Evolutionary conservation across 2,797 vertebrate genomes (phyloP), one percentile per base, ranked within the genome.

Genomic region (Gymnocypris eckloni): DNA sequence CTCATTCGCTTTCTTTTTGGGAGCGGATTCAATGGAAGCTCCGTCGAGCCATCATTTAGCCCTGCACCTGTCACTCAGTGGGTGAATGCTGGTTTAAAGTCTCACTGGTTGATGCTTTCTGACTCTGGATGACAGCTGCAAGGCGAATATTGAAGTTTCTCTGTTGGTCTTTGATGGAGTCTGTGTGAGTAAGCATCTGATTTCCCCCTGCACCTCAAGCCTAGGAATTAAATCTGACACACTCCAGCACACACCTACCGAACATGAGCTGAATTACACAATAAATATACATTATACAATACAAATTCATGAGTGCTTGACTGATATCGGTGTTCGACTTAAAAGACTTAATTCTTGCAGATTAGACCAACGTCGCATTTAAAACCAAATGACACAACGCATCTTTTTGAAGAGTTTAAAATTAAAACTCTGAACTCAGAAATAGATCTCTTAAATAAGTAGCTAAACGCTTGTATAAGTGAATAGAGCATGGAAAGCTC

Each of bases 101-200:
- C 81, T 88, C 87, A 85, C 88, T 86, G 85, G 54, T 79, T 87
- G 89, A 87, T 59, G 86, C 90, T 85, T 50, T 90, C 83, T 88
- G 78, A 84, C 86, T 88, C 77, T 82, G 79, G 89, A 86, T 91
- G 91, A 90, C 91, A 90, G 86, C 84, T 90, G 87, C 79, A 91
- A 87, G 88, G 86, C 79, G 87, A 90, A 90, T 87, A 85, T 48
- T 91, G 87, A 84, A 85, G 87, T 87, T 86, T 88, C 84, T 88
- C 76, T 88, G 86, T 82, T 77, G 88, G 81, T 90, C 83, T 87
- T 73, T 87, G 82, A 87, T 79, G 52, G 75, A 84, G 81, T 77
- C 66, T 80, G 16, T 73, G 56, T 28, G 16, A 86, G 45, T 39
- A 75, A 75, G 43, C 56, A 64, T 73, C 56, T 75, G 70, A 75